Base-by-base conservation (phyloP, 2,888 invertebrate genomes). In the Zaprionus lineosus region DNA sequence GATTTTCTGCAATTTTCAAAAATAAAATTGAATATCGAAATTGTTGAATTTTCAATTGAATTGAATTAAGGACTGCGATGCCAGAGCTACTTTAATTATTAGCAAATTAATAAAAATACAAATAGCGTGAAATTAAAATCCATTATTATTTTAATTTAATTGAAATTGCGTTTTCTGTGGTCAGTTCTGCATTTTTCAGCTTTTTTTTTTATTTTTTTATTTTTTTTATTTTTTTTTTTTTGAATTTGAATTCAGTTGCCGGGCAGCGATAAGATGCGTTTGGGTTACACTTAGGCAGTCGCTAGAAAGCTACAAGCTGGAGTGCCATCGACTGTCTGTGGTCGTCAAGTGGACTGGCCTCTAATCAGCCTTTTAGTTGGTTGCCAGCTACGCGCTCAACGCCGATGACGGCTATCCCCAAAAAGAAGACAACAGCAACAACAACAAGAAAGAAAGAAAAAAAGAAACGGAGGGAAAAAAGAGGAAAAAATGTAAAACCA, bases 241-340 rank as follows among this genome's bases (percentile, higher is more conserved):
- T 33, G 37, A 46, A 31, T 12, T 31, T 19, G 4, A 31, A 1
- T 18, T 37, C 6, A 37, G 71, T 71, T 72, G 72, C 76, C 48
- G 57, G 36, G 72, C 34, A 19, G 41, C 56, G 81, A 76, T 79
- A 79, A 75, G 79, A 51, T 63, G 11, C 33, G 18, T 26, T 48
- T 50, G 4, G n/a, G 7, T 24, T 14, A 21, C 7, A 19, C 31
- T 19, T 14, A 14, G 26, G 9, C 47, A 34, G 33, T 19, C 26
- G 43, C 19, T 28, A 37, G 15, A 26, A 21, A 36, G 41, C 39
- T 40, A 33, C 26, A 11, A 37, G 8, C 29, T 21, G 16, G 39
- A 55, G 34, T 47, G 8, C 43, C 28, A 26, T 12, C 34, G 36
- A 18, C 16, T 51, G 53, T 50, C 37, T 29, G 7, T 11, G 15